Conservation (phyloP, 2,888 invertebrate species). For the Cephus pygmeus region DNA sequence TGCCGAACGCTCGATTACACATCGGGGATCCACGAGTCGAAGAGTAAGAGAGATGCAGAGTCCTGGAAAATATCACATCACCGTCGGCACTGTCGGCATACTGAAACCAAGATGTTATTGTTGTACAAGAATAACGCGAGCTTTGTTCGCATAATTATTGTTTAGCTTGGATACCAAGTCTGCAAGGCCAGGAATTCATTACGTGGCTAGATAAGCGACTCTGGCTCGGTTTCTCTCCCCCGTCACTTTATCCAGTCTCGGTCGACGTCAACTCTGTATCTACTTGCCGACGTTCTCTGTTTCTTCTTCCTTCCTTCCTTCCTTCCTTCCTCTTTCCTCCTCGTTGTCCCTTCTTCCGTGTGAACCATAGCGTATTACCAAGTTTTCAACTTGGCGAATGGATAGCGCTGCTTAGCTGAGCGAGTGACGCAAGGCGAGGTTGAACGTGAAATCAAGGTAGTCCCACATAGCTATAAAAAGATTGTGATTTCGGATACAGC, state of each 20-base stretch:
- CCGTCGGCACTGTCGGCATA: neutral
- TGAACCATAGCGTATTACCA: neutral
- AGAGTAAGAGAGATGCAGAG: neutral
- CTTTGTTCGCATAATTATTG: slow-evolving; percentile 4
- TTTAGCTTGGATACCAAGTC: neutral
- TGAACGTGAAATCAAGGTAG: neutral
- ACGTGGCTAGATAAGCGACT: slow-evolving; percentile 6
- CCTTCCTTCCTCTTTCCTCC: neutral
- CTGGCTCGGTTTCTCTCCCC: neutral
- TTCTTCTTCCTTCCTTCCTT: too few relatives aligned
- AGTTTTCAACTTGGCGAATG: neutral
- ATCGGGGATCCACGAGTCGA: neutral
- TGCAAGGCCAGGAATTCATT: neutral
- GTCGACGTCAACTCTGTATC: neutral
- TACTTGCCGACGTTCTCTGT: neutral
- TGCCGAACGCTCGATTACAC: neutral
- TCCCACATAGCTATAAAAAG: neutral
- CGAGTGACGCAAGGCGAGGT: neutral
- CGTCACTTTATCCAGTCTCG: neutral
- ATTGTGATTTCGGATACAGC: neutral
- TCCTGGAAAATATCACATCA: neutral
- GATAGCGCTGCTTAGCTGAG: neutral
- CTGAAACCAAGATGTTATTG: neutral
- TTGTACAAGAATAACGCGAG: neutral
- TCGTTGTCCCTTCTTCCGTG: neutral